Evolutionary conservation across 2,888 invertebrate genomes (phyloP).

Genomic region (Cryptus armator): DNA sequence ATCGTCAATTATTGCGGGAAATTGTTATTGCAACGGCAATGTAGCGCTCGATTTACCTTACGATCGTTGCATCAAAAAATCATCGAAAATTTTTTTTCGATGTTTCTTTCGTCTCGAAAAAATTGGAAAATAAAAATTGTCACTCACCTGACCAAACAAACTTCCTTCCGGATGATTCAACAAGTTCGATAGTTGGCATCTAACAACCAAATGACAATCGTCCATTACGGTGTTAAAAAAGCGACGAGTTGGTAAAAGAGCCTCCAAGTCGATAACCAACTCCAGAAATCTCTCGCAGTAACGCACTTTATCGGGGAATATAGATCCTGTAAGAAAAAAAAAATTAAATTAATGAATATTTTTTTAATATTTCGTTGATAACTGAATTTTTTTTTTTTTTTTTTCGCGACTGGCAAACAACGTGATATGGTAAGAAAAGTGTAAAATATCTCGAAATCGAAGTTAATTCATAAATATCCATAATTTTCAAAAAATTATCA

Average conservation of each 20-base stretch:
- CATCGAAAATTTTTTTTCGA: no score
- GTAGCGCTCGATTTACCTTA: no score
- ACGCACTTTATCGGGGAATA: constrained; percentile 86
- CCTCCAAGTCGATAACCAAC: constrained; percentile 97
- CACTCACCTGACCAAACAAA: constrained; percentile 95
- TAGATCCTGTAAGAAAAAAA: constrained; percentile 74
- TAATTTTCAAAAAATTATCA: neutral
- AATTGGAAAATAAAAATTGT: constrained; percentile 26
- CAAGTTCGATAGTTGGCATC: constrained; percentile 93
- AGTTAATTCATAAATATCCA: no score
- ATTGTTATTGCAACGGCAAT: no score
- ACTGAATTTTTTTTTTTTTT: no score
- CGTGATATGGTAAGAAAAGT: no score
- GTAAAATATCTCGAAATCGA: no score
- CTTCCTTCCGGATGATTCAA: constrained; percentile 93
- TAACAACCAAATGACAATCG: constrained; percentile 96
- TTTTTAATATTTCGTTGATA: no score
- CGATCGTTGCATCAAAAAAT: no score
- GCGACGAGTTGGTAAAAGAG: constrained; percentile 96
- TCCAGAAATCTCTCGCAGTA: constrained; percentile 99
- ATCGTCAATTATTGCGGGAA: no score
- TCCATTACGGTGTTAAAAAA: constrained; percentile 99
- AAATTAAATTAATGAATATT: no score
- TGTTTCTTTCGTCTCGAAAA: constrained; percentile 62
- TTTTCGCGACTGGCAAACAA: no score